A percentile compares a stretch with the other conserved stretches of the same genome.
Conservation (phyloP, 2,797 vertebrate species). For the Calcarius lapponicus region DNA sequence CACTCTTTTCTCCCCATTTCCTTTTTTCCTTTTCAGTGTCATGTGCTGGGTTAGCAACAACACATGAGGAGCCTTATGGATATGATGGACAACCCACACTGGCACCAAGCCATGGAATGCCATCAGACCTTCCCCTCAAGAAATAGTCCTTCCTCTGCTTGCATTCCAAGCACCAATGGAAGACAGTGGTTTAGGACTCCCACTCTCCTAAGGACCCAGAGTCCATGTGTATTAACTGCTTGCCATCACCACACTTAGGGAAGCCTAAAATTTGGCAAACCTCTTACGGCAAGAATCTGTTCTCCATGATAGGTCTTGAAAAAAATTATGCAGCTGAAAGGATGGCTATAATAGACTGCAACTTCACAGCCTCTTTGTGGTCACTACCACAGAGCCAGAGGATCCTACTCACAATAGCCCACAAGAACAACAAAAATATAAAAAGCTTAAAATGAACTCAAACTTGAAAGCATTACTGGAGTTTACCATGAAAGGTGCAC, state of each 20-base stretch:
- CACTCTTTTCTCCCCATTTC: accelerated
- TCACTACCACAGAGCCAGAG: neutral
- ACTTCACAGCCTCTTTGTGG: neutral
- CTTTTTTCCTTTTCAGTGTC: neutral
- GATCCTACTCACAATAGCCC: neutral
- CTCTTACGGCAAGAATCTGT: neutral
- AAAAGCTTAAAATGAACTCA: conserved; percentile 19
- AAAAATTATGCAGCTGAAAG: neutral
- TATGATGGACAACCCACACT: neutral
- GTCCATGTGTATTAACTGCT: neutral
- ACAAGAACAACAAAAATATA: conserved; percentile 15
- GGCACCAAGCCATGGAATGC: neutral
- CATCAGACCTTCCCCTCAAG: neutral
- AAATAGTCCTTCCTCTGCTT: neutral
- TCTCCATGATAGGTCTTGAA: neutral
- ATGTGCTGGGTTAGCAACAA: neutral
- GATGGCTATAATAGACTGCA: neutral
- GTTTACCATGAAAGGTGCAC: conserved; percentile 2
- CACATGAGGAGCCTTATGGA: neutral
- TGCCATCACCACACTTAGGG: neutral
- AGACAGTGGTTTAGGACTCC: neutral
- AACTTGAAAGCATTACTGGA: neutral
- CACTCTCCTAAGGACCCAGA: neutral
- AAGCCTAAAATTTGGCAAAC: neutral
- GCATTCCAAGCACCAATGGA: neutral